Evolutionary conservation across 2,113 vertebrate species (phyloP), one percentile per base, ranked within the genome.

Genomic region (Tretioscincus oriximinensis): DNA sequence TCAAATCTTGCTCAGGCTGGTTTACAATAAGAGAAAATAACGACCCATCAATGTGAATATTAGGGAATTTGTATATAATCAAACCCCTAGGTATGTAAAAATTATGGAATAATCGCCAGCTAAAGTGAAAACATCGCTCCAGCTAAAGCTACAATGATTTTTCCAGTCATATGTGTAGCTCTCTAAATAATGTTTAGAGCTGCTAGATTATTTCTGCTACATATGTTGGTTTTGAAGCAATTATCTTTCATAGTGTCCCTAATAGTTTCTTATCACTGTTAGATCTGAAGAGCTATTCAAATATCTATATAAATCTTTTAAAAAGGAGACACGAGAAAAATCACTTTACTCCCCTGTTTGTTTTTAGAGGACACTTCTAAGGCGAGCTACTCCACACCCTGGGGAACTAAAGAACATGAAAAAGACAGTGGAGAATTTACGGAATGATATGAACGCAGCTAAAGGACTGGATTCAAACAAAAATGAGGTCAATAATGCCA

Each of bases 401-500:
- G 97, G 97, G 7, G 98, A 99, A 91, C 94, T 99, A 90, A 99
- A 96, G 95, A 96, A 92, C 69, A 97, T 99, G 98, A 99, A 99
- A 93, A 99, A 97, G 95, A 95, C 96, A 58, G 98, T 94, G 29
- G 98, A 99, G 94, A 99, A 96, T 92, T 93, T 99, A 85, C 97
- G 98, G 89, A 99, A 98, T 9, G 97, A 99, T 93, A 92, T 98
- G 96, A 98, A 97, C 31, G 97, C 97, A 82, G 98, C 98, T 95
- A 99, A 98, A 96, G 97, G 95, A 95, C 95, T 99, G 97, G 98
- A 99, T 94, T 97, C 98, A 94, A 99, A 99, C 96, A 99, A 99
- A 96, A 99, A 99, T 4, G 96, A 99, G 97, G 97, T 99, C 97
- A 99, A 98, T 96, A 99, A 98, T 41, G 93, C 97, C 95, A 88